These are phyloP conservation scores for Sakesphorus luctuosus DNA, from an alignment of 2,113 vertebrate species.

Conservation along the genomic window DNA sequence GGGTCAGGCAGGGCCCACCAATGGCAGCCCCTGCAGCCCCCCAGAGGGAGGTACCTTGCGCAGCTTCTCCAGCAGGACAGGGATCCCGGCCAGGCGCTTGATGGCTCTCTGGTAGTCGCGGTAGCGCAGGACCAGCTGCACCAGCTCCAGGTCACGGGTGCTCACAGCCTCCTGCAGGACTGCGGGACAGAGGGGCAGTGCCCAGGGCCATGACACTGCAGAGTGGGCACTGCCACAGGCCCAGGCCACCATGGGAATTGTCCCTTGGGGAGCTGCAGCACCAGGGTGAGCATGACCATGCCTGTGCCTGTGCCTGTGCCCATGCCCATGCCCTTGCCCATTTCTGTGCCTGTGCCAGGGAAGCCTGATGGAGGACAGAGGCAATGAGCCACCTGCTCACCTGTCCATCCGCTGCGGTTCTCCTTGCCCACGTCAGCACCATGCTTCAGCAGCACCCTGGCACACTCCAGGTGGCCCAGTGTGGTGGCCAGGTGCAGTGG, in stretches of 20 bases:
- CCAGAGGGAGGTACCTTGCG: slow-evolving; percentile 81
- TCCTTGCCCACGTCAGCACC: slow-evolving; percentile 93
- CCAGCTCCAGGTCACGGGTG: slow-evolving; percentile 90
- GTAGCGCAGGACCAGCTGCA: slow-evolving; percentile 91
- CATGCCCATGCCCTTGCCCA: rapidly evolving
- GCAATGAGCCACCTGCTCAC: slow-evolving; percentile 57
- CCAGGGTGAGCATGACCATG: rapidly evolving
- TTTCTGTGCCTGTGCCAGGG: background rate
- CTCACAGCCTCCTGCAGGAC: slow-evolving; percentile 97
- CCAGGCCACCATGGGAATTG: rapidly evolving
- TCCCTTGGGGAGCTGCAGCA: background rate
- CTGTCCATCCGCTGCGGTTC: slow-evolving; percentile 96
- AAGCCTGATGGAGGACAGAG: rapidly evolving
- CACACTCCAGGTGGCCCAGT: slow-evolving; percentile 90
- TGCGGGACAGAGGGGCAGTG: slow-evolving; percentile 22
- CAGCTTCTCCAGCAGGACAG: slow-evolving; percentile 91
- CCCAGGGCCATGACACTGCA: background rate
- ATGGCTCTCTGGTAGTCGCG: slow-evolving; percentile 95
- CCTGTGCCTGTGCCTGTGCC: background rate
- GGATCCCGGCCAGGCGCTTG: slow-evolving; percentile 93
- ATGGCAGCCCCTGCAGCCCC: background rate
- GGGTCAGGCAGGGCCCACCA: background rate
- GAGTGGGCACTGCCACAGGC: background rate
- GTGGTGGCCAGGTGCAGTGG: slow-evolving; percentile 95
- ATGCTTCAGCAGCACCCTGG: slow-evolving; percentile 87